phyloP scores from a whole-genome alignment of 1,140 invertebrate genomes.

The Macrocentrus cingulum region DNA sequence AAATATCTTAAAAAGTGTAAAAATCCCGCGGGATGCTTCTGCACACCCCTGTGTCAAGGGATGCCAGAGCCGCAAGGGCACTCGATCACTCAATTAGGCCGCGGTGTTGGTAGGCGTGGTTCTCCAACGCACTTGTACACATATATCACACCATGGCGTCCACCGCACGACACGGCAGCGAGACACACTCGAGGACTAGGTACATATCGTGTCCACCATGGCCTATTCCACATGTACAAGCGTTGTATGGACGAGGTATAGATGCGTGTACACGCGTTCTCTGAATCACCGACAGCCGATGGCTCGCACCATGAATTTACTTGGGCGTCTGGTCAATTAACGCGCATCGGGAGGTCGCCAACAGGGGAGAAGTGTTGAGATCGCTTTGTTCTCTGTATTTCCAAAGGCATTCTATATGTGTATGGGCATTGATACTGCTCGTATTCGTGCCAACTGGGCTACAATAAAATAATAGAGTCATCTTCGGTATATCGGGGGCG shows the following conservation, averaged over 20 bases:
- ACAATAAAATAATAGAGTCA: constrained; percentile 15
- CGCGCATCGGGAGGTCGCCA: constrained; percentile 39
- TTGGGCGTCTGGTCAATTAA: constrained; percentile 47
- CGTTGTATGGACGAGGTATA: too few relatives aligned
- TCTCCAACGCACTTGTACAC: constrained; percentile 45
- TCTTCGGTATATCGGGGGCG: neutral
- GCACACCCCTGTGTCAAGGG: constrained; percentile 29
- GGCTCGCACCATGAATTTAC: constrained; percentile 47
- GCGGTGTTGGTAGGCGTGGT: constrained; percentile 54
- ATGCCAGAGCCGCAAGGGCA: constrained; percentile 47
- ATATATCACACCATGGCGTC: constrained; percentile 40
- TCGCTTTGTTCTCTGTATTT: constrained; percentile 19
- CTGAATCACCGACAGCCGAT: constrained; percentile 42
- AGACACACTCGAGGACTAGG: neutral
- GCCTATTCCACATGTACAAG: too few relatives aligned
- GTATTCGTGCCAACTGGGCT: too few relatives aligned
- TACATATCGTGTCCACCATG: neutral
- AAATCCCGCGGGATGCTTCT: neutral
- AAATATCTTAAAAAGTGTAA: neutral
- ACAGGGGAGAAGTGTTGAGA: constrained; percentile 21
- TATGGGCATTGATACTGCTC: too few relatives aligned
- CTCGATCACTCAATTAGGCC: constrained; percentile 57
- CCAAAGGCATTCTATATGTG: neutral
- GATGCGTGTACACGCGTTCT: constrained; percentile 21
- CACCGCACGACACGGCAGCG: constrained; percentile 15